Evolutionary conservation across 2,888 invertebrate genomes (phyloP), one percentile per base, ranked within the genome.

Genomic region (Hofmannophila pseudospretella): DNA sequence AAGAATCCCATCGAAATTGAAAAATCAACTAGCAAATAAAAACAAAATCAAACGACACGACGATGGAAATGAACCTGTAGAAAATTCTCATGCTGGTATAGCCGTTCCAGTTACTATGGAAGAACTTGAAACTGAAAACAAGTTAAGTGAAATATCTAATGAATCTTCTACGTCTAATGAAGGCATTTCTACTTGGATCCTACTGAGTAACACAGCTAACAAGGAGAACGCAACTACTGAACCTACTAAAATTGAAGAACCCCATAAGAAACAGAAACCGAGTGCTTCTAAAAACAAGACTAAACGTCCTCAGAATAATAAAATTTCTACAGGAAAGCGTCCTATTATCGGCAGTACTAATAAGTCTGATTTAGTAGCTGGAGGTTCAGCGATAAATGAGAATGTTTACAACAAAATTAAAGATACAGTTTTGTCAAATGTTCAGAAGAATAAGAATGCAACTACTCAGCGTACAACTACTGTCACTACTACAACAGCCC

Each of bases 181-280:
- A 59, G 93, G 93, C 1, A 86, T 94, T 42, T 94, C 93, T 0
- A 94, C 94, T 0, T 94, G 94, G 94, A 91, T 94, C 42, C 78
- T 93, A 10, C 66, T 94, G 10, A 93, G 92, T 45, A 84, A 74
- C 43, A 77, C 88, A 1, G 49, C 68, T 2, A 69, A 65, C 1
- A 75, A 65, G 47, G 72, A 73, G 32, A 77, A 66, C 36, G 43
- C 51, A 4, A 53, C 67, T n/a, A 85, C 82, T 1, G 85, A 84
- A 45, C 63, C 84, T 3, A 75, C 78, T 4, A 76, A 82, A 63
- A 39, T 58, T 19, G 72, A 82, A 16, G 78, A 76, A 32, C 53
- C 48, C 11, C 54, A 52, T 11, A 82, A 82, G 45, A 78, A 88
- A 58, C 58, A 65, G 26, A 76, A 78, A 33, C 68, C 79, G 3